Evolutionary conservation across 2,888 invertebrate species (phyloP).

Genomic region (Apamea monoglypha): DNA sequence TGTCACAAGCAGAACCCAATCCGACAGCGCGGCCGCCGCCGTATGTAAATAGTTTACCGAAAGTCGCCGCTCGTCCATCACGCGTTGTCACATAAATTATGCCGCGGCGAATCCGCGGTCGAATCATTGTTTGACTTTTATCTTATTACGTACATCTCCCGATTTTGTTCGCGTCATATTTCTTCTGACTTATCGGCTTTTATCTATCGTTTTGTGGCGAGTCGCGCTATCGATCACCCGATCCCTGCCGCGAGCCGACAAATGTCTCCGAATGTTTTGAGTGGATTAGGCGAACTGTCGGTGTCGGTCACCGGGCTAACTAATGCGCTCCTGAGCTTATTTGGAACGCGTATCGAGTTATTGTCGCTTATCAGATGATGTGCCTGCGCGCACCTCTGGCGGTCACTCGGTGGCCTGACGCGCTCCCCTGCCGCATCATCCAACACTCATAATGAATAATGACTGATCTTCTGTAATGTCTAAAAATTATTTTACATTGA

Average conservation of each 20-base stretch:
- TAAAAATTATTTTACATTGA: slow-evolving; percentile 84
- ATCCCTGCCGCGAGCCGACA: slow-evolving; percentile 86
- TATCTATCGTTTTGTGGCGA: slow-evolving; percentile 90
- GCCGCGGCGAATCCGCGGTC: slow-evolving; percentile 90
- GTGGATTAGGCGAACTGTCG: slow-evolving; percentile 88
- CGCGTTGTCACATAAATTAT: slow-evolving; percentile 91
- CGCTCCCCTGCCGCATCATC: slow-evolving; percentile 49
- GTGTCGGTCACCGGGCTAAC: slow-evolving; percentile 83
- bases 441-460: slow-evolving; percentile 78
- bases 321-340: slow-evolving; percentile 86
- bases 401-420: slow-evolving; percentile 44
- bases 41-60: slow-evolving; percentile 91
- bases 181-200: slow-evolving; percentile 90
- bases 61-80: slow-evolving; percentile 91
- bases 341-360: slow-evolving; percentile 87
- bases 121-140: slow-evolving; percentile 91
- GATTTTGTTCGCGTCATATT: slow-evolving; percentile 91
- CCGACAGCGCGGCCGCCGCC: slow-evolving; percentile 88
- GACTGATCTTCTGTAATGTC: slow-evolving; percentile 81
- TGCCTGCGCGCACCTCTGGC: slow-evolving; percentile 68
- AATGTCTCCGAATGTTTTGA: slow-evolving; percentile 90
- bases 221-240: slow-evolving; percentile 89
- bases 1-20: slow-evolving; percentile 89
- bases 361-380: slow-evolving; percentile 88
- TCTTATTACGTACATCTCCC: slow-evolving; percentile 91